phyloP scores from a whole-genome alignment of 1,140 invertebrate species.

The Drosophila baimaii region DNA sequence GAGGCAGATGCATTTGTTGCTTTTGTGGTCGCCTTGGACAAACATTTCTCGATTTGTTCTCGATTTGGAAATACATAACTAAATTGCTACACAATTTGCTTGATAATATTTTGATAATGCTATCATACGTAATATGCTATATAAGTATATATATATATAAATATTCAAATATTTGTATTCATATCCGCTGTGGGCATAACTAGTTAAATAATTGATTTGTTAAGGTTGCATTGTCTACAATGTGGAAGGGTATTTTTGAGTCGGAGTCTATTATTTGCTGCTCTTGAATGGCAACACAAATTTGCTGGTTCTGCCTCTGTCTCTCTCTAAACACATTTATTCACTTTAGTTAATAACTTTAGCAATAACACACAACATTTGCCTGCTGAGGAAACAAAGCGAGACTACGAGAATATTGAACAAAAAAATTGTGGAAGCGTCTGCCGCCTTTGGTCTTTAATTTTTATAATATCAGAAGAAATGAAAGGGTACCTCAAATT shows the following conservation, averaged over 20 bases:
- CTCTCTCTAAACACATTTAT: conserved; percentile 17
- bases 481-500: conserved; percentile 8
- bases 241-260: conserved; percentile 46
- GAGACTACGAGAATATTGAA: conserved; percentile 12
- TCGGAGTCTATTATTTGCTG: conserved; percentile 49
- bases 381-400: conserved; percentile 21
- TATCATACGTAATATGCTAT: conserved; percentile 61
- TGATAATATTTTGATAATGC: conserved; percentile 67
- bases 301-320: conserved; percentile 27
- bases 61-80: conserved; percentile 70
- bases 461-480: conserved; percentile 9
- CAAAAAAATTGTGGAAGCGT: not conserved
- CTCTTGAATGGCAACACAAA: conserved; percentile 29
- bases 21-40: conserved; percentile 48
- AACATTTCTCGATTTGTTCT: conserved; percentile 39
- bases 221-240: conserved; percentile 50
- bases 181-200: conserved; percentile 57
- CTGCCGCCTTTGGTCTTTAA: conserved; percentile 2
- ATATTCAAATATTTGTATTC: conserved; percentile 50
- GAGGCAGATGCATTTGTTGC: conserved; percentile 58
- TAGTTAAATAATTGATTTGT: conserved; percentile 58
- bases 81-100: conserved; percentile 68
- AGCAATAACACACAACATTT: conserved; percentile 67
- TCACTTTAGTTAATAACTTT: conserved; percentile 58
- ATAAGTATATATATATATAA: conserved; percentile 43